These are phyloP conservation scores for Micrastur ruficollis DNA, from an alignment of 2,797 vertebrate species.

Conservation along the genomic window DNA sequence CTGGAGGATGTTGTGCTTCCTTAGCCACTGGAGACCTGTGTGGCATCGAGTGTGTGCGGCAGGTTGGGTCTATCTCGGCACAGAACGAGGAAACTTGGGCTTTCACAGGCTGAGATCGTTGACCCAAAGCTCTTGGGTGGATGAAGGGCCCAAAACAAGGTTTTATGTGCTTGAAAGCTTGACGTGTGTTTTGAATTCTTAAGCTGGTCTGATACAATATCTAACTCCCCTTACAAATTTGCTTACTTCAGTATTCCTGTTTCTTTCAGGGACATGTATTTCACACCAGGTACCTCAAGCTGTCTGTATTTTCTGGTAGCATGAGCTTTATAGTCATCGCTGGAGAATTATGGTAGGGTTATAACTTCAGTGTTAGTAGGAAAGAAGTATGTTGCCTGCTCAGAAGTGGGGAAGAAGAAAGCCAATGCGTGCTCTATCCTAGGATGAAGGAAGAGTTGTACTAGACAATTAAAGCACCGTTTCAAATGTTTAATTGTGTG, in stretches of 20 bases:
- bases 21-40: not conserved
- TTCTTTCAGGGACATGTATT: not conserved
- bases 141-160: not conserved
- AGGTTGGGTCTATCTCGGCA: not conserved
- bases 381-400: not conserved
- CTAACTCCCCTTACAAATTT: not conserved
- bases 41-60: fast-evolving
- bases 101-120: not conserved
- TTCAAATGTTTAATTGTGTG: not conserved
- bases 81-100: not conserved
- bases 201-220: not conserved
- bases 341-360: not conserved
- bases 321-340: not conserved
- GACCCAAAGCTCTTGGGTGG: not conserved
- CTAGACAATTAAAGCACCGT: not conserved
- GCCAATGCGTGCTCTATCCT: not conserved
- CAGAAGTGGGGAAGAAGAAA: not conserved
- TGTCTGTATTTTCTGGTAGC: not conserved
- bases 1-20: not conserved
- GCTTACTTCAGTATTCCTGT: not conserved
- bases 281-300: not conserved
- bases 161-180: not conserved
- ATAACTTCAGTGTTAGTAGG: not conserved
- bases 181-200: not conserved
- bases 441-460: not conserved